Evolutionary conservation across 2,888 invertebrate genomes (phyloP).

Genomic region (Entomobrya proxima): DNA sequence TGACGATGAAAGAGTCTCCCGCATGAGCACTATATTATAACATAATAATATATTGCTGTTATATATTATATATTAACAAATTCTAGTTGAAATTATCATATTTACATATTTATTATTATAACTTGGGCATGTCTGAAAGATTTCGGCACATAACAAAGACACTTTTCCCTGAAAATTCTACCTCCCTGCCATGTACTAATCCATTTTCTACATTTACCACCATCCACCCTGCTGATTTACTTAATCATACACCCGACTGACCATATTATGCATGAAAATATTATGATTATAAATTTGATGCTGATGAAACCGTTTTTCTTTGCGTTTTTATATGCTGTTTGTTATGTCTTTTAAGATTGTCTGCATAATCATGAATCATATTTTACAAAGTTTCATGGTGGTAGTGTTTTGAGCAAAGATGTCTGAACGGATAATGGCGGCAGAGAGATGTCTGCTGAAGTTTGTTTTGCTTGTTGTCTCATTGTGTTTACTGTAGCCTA

Average conservation of each 20-base stretch:
- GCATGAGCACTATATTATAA: constrained; percentile 48
- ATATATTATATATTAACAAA: neutral
- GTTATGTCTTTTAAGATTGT: too few species aligned
- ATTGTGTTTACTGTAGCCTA: too few species aligned
- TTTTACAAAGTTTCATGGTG: too few species aligned
- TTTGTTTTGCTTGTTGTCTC: too few species aligned
- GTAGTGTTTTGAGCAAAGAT: too few species aligned
- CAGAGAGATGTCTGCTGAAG: too few species aligned
- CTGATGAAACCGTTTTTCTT: neutral
- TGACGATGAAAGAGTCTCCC: constrained; percentile 42
- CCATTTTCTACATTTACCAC: neutral
- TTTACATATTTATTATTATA: neutral
- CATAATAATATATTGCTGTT: neutral
- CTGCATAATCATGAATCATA: neutral
- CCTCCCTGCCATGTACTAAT: neutral
- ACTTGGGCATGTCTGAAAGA: too few species aligned
- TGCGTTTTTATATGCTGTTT: neutral
- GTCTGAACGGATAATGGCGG: too few species aligned
- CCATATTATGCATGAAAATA: constrained; percentile 19
- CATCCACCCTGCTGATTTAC: neutral
- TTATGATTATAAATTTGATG: neutral
- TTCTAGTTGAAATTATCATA: neutral
- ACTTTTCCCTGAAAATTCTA: constrained; percentile 22
- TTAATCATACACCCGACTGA: constrained; percentile 12
- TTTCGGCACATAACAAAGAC: too few species aligned